Conservation (phyloP, 1,140 invertebrate species). For the Drosophila willistoni region DNA sequence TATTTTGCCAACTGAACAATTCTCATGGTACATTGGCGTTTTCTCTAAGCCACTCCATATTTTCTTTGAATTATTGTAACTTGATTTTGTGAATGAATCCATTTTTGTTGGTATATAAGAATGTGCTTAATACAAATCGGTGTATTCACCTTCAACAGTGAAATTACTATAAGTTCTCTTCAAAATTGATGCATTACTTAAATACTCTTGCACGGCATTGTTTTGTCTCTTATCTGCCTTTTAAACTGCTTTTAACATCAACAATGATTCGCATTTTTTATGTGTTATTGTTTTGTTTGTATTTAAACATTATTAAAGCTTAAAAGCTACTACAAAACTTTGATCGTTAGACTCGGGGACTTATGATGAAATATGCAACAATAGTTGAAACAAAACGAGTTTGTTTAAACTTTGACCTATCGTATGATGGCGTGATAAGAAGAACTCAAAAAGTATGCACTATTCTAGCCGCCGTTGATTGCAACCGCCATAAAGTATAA, state of each 20-base stretch:
- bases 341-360: neutral
- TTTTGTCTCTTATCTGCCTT: neutral
- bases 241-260: neutral
- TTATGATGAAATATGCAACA: neutral
- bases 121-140: neutral
- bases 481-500: too few species aligned
- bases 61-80: constrained; percentile 59
- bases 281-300: neutral
- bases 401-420: neutral
- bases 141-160: neutral
- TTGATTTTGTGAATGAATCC: neutral
- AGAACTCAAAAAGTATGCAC: neutral
- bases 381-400: neutral
- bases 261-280: neutral
- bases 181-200: neutral
- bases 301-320: neutral
- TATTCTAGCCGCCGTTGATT: too few species aligned
- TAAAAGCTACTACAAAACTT: neutral
- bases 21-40: constrained; percentile 55
- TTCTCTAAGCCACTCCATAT: constrained; percentile 61
- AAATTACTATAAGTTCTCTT: neutral
- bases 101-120: neutral
- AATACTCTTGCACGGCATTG: neutral
- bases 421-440: neutral
- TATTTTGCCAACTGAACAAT: constrained; percentile 55